Base-by-base conservation (phyloP, 2,888 invertebrate genomes). In the Zhengitettix transpicula region DNA sequence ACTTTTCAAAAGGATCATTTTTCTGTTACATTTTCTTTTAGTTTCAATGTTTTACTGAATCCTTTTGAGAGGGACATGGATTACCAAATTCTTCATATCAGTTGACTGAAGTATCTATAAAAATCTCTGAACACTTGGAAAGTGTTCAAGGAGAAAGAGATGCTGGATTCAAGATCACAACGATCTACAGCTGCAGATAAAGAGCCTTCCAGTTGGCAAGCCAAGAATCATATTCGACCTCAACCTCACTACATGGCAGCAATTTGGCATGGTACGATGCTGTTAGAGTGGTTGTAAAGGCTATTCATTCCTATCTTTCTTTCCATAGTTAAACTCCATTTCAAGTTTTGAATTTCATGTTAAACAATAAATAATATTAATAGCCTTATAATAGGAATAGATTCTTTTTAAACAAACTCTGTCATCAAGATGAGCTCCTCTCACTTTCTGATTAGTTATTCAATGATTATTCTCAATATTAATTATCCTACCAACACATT, bases 221-320 rank as follows among this genome's bases (percentile, higher is more conserved):
- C 58, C 51, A 63, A 61, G 58, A 59, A 53, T 57, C 56, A 51
- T 57, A 60, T 62, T 58, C 60, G 62, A 14, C 59, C 62, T 55
- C 59, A 60, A 55, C 59, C 61, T 41, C 60, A 61, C 52, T 75
- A 75, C 74, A 75, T 75, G 75, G 75, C 76, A 70, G 76, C 74
- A 68, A 75, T 76, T 73, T 73, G 75, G 71, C 75, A 76, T 72
- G 75, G 75, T 75, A 74, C 68, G 74, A 56, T 10, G 16, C 28
- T 28, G 28, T 28, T 28, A 28, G 28, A 28, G 28, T 28, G 28
- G 28, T 28, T 28, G 7, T 28, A 28, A 28, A 28, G 28, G 28
- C 28, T 28, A 28, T 28, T 28, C 2, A 28, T 28, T 28, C 28
- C n/a, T n/a, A n/a, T n/a, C n/a, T 5, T 28, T 28, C 7, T 28